Conservation (phyloP, 2,888 invertebrate species). For the Smittia sp. region DNA sequence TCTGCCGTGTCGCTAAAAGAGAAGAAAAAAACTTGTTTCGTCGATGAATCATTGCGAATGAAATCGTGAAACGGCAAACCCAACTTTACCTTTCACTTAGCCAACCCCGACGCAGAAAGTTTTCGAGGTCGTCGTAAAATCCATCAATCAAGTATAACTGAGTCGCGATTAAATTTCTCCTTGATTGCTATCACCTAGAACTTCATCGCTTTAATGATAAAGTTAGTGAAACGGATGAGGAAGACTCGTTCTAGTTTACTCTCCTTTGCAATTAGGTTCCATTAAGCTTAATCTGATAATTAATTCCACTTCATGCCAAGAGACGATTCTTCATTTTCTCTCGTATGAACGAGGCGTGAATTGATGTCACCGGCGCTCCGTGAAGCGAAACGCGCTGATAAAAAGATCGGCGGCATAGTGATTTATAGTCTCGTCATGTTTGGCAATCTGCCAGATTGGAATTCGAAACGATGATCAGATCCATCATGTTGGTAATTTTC, state of each 20-base stretch:
- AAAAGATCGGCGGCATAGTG: background rate
- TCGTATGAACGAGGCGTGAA: slow-evolving; percentile 13
- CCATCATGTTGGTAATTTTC: background rate
- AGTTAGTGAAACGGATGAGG: too few species aligned
- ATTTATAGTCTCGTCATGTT: background rate
- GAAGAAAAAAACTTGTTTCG: background rate
- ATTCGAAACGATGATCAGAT: too few species aligned
- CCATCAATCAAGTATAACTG: too few species aligned
- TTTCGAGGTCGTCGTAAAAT: too few species aligned
- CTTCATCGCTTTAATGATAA: too few species aligned
- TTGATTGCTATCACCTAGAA: too few species aligned
- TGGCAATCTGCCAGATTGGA: background rate
- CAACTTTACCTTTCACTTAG: slow-evolving; percentile 5
- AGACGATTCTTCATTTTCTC: background rate
- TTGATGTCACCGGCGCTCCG: slow-evolving; percentile 8
- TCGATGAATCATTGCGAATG: background rate
- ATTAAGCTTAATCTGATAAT: slow-evolving; percentile 8
- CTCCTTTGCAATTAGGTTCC: background rate
- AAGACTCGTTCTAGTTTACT: background rate
- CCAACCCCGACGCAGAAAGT: background rate
- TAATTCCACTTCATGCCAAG: background rate
- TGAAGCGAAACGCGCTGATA: background rate
- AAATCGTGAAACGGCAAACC: background rate
- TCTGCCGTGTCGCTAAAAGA: too few species aligned
- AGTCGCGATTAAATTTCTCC: too few species aligned